Evolutionary conservation across 1,140 invertebrate genomes (phyloP).

Genomic region (Calosoma granatense): DNA sequence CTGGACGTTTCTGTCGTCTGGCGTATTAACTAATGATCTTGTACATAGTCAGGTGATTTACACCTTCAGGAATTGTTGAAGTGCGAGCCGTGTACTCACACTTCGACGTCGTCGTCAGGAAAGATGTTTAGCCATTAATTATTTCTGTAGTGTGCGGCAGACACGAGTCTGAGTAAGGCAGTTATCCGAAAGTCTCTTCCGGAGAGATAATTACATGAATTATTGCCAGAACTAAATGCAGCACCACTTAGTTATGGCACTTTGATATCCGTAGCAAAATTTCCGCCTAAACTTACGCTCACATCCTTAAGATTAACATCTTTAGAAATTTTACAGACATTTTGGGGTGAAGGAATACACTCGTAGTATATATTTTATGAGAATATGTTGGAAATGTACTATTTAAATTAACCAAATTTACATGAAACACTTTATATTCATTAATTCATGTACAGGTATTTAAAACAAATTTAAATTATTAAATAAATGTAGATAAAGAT

Average conservation of each 20-base stretch:
- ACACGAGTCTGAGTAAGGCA: neutral
- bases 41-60: neutral
- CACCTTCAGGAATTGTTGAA: neutral
- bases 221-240: neutral
- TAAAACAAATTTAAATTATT: neutral
- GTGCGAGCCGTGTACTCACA: neutral
- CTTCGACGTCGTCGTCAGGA: neutral
- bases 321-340: neutral
- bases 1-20: too few relatives aligned
- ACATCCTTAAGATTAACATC: neutral
- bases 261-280: neutral
- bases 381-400: neutral
- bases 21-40: neutral
- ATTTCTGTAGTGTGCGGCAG: neutral
- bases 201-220: slow-evolving; percentile 6
- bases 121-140: slow-evolving; percentile 9
- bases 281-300: neutral
- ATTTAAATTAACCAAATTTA: neutral
- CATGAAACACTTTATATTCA: neutral
- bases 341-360: too few relatives aligned
- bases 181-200: slow-evolving; percentile 2
- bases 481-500: too few relatives aligned
- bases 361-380: too few relatives aligned
- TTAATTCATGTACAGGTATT: neutral
- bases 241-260: neutral